Evolutionary conservation across 30 jellyfish, hydroid and myxozoan species (phyloP), one percentile per base, ranked within the genome.

Genomic region (Pseudorhiza aurosa): DNA sequence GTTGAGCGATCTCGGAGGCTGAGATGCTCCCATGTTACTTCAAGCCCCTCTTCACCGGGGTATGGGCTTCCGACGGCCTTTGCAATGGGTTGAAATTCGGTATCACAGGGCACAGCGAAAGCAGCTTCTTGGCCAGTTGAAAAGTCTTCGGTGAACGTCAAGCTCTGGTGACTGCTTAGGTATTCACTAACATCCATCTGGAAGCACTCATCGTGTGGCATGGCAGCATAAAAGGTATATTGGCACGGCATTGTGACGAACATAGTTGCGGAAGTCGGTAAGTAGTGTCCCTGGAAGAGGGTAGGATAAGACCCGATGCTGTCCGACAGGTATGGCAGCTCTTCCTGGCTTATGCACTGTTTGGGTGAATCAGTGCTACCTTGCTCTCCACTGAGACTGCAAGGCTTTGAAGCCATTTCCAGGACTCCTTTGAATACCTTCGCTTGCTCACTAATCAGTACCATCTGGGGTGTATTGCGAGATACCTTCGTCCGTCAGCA

Each of bases 1-100:
- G 11, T 70, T 21, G 83, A 45, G 68, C 68, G 53, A 14, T 55
- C 57, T 45, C 57, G 58, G 25, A 47, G 83, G n/a, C n/a, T 21
- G 19, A 70, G 19, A 42, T 31, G 21, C 36, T n/a, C 22, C 35
- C n/a, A 53, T 2, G n/a, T 19, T 8, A 1, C 9, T 15, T 53
- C 29, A 33, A 12, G 14, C 10, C 14, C 8, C 4, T 53, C 37
- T 18, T 19, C 22, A 15, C 35, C 36, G n/a, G n/a, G n/a, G n/a
- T n/a, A n/a, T n/a, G n/a, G n/a, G 14, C 67, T 53, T 21, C 24
- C 67, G 8, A 19, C 67, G 67, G 24, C 36, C 36, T 33, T 4
- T 10, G 67, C 37, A 6, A 21, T 4, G 22, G 12, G 5, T 2
- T 4, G 36, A 5, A 36, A 17, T 15, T 53, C 67, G 9, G 6